Evolutionary conservation across 2,113 vertebrate species (phyloP).

Genomic region (Irena cyanogastra): DNA sequence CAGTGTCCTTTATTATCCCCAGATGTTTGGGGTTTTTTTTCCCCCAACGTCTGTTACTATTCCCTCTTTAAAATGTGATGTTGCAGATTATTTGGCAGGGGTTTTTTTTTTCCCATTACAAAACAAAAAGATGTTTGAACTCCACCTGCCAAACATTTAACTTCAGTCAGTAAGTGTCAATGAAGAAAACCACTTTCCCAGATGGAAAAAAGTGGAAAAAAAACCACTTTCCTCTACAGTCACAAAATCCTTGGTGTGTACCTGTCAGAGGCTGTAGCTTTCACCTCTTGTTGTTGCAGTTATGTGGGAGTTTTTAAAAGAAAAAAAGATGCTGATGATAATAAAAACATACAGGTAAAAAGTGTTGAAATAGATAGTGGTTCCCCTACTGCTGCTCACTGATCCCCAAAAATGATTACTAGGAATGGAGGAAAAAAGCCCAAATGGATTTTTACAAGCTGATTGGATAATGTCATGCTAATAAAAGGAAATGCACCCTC

Average conservation of each 20-base stretch:
- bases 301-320: fast-evolving
- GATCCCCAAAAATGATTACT: not conserved
- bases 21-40: not conserved
- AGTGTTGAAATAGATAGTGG: not conserved
- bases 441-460: not conserved
- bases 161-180: not conserved
- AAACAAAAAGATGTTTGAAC: not conserved
- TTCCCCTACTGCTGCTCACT: not conserved
- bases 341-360: not conserved
- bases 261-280: not conserved
- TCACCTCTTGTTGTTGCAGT: not conserved
- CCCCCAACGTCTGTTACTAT: not conserved
- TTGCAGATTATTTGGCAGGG: not conserved
- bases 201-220: not conserved
- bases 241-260: not conserved
- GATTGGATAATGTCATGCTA: not conserved
- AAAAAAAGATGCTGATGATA: not conserved
- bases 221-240: not conserved
- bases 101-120: not conserved
- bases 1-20: not conserved
- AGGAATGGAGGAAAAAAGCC: not conserved
- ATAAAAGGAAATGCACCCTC: not conserved
- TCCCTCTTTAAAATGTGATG: not conserved
- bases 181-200: not conserved
- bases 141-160: not conserved